Conservation (phyloP, 1,140 invertebrate species). For the Platyscapa corneri region DNA sequence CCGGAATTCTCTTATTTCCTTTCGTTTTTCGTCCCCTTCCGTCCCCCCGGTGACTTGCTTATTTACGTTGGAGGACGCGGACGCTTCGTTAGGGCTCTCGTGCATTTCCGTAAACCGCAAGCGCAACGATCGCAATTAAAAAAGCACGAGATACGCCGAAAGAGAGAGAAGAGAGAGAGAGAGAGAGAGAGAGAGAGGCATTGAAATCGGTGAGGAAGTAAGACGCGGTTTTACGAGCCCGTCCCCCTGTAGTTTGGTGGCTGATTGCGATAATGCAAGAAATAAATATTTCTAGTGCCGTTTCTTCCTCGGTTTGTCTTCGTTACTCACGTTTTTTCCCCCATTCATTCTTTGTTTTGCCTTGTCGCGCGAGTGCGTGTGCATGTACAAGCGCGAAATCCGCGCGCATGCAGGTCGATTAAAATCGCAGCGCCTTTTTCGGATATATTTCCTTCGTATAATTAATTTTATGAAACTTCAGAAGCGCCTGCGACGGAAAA, state of each 20-base stretch:
- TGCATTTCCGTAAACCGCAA: constrained; percentile 31
- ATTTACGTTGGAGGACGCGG: constrained; percentile 18
- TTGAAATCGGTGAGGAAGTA: not conserved
- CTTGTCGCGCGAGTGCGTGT: not conserved
- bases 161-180: not conserved
- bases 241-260: not conserved
- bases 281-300: constrained; percentile 27
- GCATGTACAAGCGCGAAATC: not conserved
- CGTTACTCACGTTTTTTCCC: not conserved
- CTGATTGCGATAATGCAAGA: constrained; percentile 38
- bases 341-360: constrained; percentile 1
- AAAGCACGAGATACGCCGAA: not conserved
- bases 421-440: constrained; percentile 37
- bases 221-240: constrained; percentile 7
- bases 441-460: constrained; percentile 17
- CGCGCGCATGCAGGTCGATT: constrained; percentile 17
- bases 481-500: constrained; percentile 24
- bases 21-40: not conserved
- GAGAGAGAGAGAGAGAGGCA: not conserved
- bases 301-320: constrained; percentile 10
- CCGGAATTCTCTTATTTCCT: constrained; percentile 36
- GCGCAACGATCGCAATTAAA: constrained; percentile 34
- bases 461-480: constrained; percentile 36
- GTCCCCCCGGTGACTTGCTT: not conserved
- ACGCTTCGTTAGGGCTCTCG: constrained; percentile 10